Conservation (phyloP, 2,797 vertebrate species). For the Hoplostethus atlanticus region DNA sequence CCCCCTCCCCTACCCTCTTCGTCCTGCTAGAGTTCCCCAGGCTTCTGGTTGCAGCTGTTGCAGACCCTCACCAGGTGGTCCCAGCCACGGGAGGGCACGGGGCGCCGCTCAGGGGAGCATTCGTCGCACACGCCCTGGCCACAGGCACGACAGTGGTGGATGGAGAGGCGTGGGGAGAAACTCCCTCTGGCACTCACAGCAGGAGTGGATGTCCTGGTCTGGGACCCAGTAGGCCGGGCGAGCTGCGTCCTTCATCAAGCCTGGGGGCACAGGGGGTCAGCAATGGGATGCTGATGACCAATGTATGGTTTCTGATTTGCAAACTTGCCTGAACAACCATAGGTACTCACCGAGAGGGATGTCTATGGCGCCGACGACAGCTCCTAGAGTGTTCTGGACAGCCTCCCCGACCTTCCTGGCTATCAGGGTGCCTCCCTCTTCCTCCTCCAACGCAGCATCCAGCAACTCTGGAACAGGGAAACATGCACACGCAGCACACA, state of each 20-base stretch:
- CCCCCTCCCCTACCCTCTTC: not conserved
- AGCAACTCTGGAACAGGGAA: slow-evolving; percentile 75
- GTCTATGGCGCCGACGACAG: slow-evolving; percentile 97
- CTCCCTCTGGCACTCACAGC: slow-evolving; percentile 92
- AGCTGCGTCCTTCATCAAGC: slow-evolving; percentile 95
- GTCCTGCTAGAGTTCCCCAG: slow-evolving; percentile 93
- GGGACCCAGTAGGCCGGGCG: slow-evolving; percentile 98
- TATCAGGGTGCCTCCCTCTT: slow-evolving; percentile 95
- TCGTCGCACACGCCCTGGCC: slow-evolving; percentile 97
- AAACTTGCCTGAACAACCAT: no score
- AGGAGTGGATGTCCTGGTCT: slow-evolving; percentile 95
- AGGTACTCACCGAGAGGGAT: slow-evolving; percentile 93
- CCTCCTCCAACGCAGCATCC: slow-evolving; percentile 87
- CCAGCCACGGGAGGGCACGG: slow-evolving; percentile 97
- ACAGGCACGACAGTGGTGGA: slow-evolving; percentile 98
- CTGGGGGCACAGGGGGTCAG: slow-evolving; percentile 66
- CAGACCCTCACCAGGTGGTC: slow-evolving; percentile 98
- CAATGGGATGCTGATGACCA: not conserved
- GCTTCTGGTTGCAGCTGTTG: slow-evolving; percentile 93
- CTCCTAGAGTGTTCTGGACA: slow-evolving; percentile 96
- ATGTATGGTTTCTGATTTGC: no score
- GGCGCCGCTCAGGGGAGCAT: slow-evolving; percentile 92
- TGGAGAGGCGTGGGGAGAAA: slow-evolving; percentile 92
- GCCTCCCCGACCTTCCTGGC: slow-evolving; percentile 97
- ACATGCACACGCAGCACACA: not conserved